A percentile compares a stretch with the other conserved stretches of the same genome.
Conservation (phyloP, 2,888 invertebrate species). For the Brachycybe producta region DNA sequence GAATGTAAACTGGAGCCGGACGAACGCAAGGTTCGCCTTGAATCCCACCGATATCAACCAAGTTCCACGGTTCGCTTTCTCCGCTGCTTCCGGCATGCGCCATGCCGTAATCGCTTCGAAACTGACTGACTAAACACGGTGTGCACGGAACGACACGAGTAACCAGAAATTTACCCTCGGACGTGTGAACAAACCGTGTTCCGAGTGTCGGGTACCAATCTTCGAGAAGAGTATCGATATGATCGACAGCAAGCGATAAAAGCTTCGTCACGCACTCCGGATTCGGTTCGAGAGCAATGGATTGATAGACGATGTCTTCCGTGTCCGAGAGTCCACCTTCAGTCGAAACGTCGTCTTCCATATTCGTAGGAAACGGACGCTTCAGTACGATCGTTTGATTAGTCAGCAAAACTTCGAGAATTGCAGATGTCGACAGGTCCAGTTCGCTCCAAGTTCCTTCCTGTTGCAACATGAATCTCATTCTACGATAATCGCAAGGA, state of each 20-base stretch:
- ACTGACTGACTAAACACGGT: constrained; percentile 49
- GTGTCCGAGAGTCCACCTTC: constrained; percentile 30
- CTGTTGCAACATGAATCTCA: constrained; percentile 43
- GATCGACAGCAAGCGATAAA: constrained; percentile 78
- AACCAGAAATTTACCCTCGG: constrained; percentile 86
- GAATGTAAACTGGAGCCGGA: constrained; percentile 13
- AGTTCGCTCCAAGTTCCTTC: constrained; percentile 78
- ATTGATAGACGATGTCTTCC: constrained; percentile 22
- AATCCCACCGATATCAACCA: constrained; percentile 18
- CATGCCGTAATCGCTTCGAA: constrained; percentile 34
- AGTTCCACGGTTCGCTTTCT: constrained; percentile 23
- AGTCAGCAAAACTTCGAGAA: constrained; percentile 74
- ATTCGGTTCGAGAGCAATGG: constrained; percentile 59
- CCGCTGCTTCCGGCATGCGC: constrained; percentile 20
- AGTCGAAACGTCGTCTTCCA: constrained; percentile 22
- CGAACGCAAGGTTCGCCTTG: constrained; percentile 20
- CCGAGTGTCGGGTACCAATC: constrained; percentile 98
- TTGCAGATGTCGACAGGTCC: constrained; percentile 62
- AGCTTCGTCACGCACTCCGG: constrained; percentile 66
- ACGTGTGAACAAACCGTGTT: constrained; percentile 93
- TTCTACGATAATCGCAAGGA: constrained; percentile 39
- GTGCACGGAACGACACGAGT: constrained; percentile 88
- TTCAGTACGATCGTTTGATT: constrained; percentile 49
- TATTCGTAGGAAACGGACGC: constrained; percentile 29
- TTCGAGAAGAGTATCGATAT: constrained; percentile 87